Percentiles rank a stretch among this genome's conserved stretches.
phyloP scores from a whole-genome alignment of 2,113 vertebrate genomes.

The Seriola dumerili region DNA sequence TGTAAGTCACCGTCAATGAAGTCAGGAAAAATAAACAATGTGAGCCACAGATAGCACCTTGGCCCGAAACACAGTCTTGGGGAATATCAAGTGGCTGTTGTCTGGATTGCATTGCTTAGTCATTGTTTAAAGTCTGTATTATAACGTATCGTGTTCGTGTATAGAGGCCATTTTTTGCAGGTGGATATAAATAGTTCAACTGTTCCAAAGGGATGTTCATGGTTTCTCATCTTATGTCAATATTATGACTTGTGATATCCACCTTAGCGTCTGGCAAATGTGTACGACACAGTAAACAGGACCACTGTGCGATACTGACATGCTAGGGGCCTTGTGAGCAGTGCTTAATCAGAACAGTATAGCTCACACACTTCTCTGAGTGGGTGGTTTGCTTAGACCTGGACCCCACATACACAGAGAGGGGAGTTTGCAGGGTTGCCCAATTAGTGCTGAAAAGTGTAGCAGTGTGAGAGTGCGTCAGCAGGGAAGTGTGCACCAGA shows the following conservation, averaged over 20 bases:
- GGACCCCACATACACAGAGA: slow-evolving; percentile 64
- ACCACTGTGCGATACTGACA: slow-evolving; percentile 33
- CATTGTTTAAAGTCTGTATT: slow-evolving; percentile 48
- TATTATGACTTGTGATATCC: slow-evolving; percentile 23
- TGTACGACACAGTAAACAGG: slow-evolving; percentile 51
- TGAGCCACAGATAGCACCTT: slow-evolving; percentile 31
- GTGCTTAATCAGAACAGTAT: slow-evolving; percentile 66
- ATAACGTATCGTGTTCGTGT: slow-evolving; percentile 33
- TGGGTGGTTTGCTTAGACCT: slow-evolving; percentile 72
- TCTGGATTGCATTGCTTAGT: slow-evolving; percentile 58
- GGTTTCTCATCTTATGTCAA: slow-evolving; percentile 52
- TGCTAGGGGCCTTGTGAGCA: slow-evolving; percentile 38
- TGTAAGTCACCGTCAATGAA: slow-evolving; percentile 72
- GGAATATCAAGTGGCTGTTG: slow-evolving; percentile 56
- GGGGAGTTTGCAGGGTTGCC: slow-evolving; percentile 79
- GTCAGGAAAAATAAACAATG: slow-evolving; percentile 65
- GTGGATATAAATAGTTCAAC: slow-evolving; percentile 18
- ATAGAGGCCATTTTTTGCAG: neutral
- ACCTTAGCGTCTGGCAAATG: slow-evolving; percentile 49
- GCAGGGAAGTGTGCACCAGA: slow-evolving; percentile 82
- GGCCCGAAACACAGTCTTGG: slow-evolving; percentile 29
- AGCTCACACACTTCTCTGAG: slow-evolving; percentile 61
- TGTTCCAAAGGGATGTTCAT: slow-evolving; percentile 20
- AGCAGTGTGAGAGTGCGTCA: slow-evolving; percentile 80
- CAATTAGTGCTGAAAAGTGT: slow-evolving; percentile 86